Evolutionary conservation across 2,888 invertebrate species (phyloP), one percentile per base, ranked within the genome.

Genomic region (Strigamia maritima): DNA sequence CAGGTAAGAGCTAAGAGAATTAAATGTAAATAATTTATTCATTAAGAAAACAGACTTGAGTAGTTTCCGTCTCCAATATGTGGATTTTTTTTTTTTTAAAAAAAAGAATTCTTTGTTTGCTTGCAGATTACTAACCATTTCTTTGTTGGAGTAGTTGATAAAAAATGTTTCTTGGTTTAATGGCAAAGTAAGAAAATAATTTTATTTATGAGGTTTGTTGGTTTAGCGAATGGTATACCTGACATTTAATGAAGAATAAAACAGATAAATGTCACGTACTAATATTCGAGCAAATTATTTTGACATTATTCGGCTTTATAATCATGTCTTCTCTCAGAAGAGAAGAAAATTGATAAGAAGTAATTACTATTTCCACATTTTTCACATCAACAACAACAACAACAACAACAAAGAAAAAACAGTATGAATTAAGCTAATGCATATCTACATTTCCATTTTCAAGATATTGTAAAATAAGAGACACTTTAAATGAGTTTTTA

Each of bases 1-100:
- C 78, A 78, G 78, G 78, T 78, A 78, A 78, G 40, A 31, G 49
- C 19, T 6, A 7, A 49, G 49, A 16, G n/a, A 19, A 49, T 49
- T 49, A 6, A 16, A 49, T 8, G 7, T 35, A 4, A 35, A 35
- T 35, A 35, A 3, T 35, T 35, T 35, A 35, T 35, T 35, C 35
- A 35, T 10, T 6, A 35, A 35, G 35, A 35, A 6, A 35, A 6
- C 2, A 35, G 2, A 35, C 35, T 35, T 35, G 35, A 35, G 35
- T 35, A 35, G 35, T 35, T 35, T 35, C 35, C 10, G 10, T 35
- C 35, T 35, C 10, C 6, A 35, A 10, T 2, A 6, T 35, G 10
- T 35, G 10, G 10, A 6, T 31, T 31, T 4, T 31, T 31, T 4
- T 7, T 31, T 31, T 35, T 35, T 35, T 35, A 35, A 35, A 8